These are phyloP conservation scores for Steinernema feltiae DNA, from an alignment of 1,140 invertebrate genomes.

Conservation along the genomic window DNA sequence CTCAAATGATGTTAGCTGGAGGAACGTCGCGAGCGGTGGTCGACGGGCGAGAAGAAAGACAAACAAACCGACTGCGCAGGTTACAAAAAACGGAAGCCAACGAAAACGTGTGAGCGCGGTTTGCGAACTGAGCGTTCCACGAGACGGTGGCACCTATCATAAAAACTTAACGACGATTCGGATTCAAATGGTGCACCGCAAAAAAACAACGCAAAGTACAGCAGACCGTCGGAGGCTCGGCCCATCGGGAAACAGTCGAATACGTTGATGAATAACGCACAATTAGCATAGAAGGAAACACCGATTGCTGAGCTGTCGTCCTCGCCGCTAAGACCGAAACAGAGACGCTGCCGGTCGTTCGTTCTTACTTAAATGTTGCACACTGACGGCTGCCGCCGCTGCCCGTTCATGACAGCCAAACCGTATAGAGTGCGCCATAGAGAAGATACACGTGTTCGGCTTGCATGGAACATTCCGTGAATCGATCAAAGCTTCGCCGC, in stretches of 20 bases:
- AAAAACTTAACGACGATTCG: no score
- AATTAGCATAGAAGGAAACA: neutral
- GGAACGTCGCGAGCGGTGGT: neutral
- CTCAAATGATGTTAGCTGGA: neutral
- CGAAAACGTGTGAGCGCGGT: neutral
- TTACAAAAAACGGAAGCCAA: slow-evolving; percentile 4
- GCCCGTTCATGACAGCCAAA: neutral
- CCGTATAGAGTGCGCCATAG: neutral
- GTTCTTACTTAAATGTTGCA: neutral
- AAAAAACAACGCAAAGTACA: no score
- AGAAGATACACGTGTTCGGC: neutral
- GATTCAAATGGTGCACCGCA: no score
- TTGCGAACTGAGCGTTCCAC: no score
- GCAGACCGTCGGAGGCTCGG: no score
- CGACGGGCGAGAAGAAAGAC: neutral
- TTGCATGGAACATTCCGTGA: neutral
- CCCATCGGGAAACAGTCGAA: no score
- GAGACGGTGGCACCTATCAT: no score
- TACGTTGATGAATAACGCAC: neutral
- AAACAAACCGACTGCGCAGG: neutral
- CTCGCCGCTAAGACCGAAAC: no score
- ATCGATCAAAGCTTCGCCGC: neutral
- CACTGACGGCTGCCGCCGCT: neutral
- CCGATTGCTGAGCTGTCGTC: neutral
- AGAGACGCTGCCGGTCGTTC: neutral